A percentile compares a stretch with the other conserved stretches of the same genome.
Evolutionary conservation across 2,888 invertebrate species (phyloP).

Genomic region (Sialis lutaria): DNA sequence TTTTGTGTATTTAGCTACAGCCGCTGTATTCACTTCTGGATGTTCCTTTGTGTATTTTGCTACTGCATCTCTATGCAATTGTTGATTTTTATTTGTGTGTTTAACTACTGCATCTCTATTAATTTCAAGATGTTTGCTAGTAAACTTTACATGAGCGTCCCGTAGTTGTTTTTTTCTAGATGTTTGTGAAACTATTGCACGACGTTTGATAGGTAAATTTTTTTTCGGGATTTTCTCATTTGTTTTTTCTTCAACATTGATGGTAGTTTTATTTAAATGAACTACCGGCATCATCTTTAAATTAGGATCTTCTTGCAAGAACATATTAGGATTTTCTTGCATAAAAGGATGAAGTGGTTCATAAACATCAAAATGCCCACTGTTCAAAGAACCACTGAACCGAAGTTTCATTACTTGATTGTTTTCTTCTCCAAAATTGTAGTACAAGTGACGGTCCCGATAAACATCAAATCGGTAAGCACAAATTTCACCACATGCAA

Average conservation of each 20-base stretch:
- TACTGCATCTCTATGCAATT: too few species aligned
- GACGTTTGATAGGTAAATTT: not conserved
- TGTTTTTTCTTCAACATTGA: not conserved
- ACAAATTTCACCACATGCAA: not conserved
- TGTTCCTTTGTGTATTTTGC: not conserved
- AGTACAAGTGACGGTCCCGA: not conserved
- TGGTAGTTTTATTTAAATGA: not conserved
- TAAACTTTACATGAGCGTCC: not conserved
- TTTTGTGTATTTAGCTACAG: not conserved
- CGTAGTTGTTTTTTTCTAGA: not conserved
- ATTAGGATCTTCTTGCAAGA: not conserved
- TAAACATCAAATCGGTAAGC: not conserved
- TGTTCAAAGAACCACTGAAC: not conserved
- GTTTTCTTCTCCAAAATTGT: not conserved
- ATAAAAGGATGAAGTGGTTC: not conserved
- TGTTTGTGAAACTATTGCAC: not conserved
- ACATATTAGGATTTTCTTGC: not conserved
- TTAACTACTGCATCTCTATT: not conserved
- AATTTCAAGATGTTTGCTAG: not conserved
- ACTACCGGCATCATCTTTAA: not conserved
- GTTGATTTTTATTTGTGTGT: too few species aligned
- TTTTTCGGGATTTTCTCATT: not conserved
- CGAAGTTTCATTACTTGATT: not conserved
- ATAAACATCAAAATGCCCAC: not conserved
- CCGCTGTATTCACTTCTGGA: not conserved